Evolutionary conservation across 2,797 vertebrate species (phyloP).

Genomic region (Orientallactaga sibirica): DNA sequence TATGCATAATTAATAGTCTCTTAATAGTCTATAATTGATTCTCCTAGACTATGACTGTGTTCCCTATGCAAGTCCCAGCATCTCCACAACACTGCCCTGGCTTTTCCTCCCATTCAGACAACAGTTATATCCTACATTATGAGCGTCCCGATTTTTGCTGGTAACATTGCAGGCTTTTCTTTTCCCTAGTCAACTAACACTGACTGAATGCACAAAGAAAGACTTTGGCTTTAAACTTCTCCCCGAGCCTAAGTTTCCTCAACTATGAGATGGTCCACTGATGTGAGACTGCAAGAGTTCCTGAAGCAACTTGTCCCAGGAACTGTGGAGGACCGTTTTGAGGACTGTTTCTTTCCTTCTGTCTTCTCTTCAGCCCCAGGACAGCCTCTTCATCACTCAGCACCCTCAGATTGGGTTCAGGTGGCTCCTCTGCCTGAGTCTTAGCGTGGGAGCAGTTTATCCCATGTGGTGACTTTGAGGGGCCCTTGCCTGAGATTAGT

Average conservation of each 20-base stretch:
- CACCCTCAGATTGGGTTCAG: not conserved
- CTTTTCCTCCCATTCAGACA: not conserved
- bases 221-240: not conserved
- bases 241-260: not conserved
- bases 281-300: not conserved
- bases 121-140: not conserved
- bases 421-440: not conserved
- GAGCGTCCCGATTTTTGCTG: not conserved
- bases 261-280: not conserved
- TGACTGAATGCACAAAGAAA: not conserved
- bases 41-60: not conserved
- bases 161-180: not conserved
- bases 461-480: not conserved
- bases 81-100: not conserved
- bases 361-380: not conserved
- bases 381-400: not conserved
- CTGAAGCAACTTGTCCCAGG: not conserved
- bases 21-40: accelerated
- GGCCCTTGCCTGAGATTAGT: not conserved
- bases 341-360: not conserved
- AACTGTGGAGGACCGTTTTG: not conserved
- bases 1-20: not conserved
- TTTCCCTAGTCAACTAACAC: not conserved
- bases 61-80: not conserved
- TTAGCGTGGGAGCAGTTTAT: not conserved